phyloP scores from a whole-genome alignment of 2,797 vertebrate species.

The Schizothorax lantsangensis region DNA sequence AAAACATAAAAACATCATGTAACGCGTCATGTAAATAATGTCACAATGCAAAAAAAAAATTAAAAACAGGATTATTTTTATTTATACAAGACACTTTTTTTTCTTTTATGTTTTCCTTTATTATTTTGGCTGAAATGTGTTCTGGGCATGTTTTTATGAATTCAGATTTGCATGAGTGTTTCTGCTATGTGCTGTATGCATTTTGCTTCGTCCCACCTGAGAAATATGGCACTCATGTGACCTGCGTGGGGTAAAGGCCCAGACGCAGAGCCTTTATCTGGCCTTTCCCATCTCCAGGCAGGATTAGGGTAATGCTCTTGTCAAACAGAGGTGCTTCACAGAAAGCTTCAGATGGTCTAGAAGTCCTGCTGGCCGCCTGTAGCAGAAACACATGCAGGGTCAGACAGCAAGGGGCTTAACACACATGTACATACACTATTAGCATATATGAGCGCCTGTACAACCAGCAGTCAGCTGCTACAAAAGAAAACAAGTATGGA shows the following conservation, averaged over 20 bases:
- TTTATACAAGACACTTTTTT: too few relatives aligned
- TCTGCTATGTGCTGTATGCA: too few relatives aligned
- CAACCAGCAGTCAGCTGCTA: not conserved
- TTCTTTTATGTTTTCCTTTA: too few relatives aligned
- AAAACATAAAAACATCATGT: too few relatives aligned
- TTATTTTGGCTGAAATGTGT: not conserved
- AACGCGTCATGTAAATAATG: too few relatives aligned
- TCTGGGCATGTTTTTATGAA: not conserved
- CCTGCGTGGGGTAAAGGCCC: not conserved
- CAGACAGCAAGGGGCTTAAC: slow-evolving; percentile 62
- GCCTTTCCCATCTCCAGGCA: slow-evolving; percentile 65
- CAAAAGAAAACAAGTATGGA: not conserved
- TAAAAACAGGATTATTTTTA: too few relatives aligned
- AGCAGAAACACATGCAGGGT: slow-evolving; percentile 55
- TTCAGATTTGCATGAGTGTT: not conserved
- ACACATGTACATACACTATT: slow-evolving; percentile 8
- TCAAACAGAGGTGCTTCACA: slow-evolving; percentile 66
- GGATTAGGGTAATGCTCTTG: slow-evolving; percentile 79
- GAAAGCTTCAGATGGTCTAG: slow-evolving; percentile 76
- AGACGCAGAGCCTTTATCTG: slow-evolving; percentile 58
- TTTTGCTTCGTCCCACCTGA: not conserved
- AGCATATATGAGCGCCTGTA: not conserved
- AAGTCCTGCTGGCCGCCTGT: slow-evolving; percentile 59
- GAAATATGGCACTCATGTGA: not conserved
- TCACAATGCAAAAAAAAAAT: too few relatives aligned